Conservation (phyloP, 1,140 invertebrate species). For the Heterodera schachtii region DNA sequence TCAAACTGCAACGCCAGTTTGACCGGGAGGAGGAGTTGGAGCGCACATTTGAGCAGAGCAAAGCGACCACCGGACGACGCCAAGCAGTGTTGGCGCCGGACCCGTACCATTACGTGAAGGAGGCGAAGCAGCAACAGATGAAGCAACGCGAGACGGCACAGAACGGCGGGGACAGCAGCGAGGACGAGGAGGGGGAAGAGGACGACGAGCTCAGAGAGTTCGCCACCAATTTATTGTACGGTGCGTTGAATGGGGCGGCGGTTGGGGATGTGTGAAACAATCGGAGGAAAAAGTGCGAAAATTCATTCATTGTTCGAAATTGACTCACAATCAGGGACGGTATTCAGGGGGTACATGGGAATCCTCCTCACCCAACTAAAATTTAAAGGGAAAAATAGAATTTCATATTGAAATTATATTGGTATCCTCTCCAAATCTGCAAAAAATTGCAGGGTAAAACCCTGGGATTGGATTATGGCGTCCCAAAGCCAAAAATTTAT, state of each 20-base stretch:
- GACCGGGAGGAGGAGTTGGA: conserved; percentile 57
- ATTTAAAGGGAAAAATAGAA: too few relatives aligned
- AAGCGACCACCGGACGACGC: conserved; percentile 15
- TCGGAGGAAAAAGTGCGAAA: too few relatives aligned
- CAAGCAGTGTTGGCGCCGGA: conserved; percentile 36
- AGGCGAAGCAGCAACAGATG: conserved; percentile 29
- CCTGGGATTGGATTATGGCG: too few relatives aligned
- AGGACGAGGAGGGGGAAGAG: conserved; percentile 45
- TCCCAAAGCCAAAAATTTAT: too few relatives aligned
- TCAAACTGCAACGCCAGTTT: conserved; percentile 58
- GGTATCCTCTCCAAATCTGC: too few relatives aligned
- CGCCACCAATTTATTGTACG: conserved; percentile 53
- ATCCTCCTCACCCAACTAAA: too few relatives aligned
- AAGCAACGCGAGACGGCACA: not conserved
- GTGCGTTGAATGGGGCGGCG: not conserved
- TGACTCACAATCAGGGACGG: too few relatives aligned
- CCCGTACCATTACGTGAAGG: conserved; percentile 35
- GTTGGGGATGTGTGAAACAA: too few relatives aligned
- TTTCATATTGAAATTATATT: too few relatives aligned
- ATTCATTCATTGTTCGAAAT: too few relatives aligned
- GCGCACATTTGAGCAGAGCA: conserved; percentile 24
- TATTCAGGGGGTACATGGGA: too few relatives aligned
- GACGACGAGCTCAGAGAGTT: conserved; percentile 55
- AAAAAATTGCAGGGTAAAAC: too few relatives aligned
- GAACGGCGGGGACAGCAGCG: conserved; percentile 32